Percentiles rank a stretch among this genome's conserved stretches.
Conservation (phyloP, 2,888 invertebrate genomes). For the Leptinotarsa tumamoca region DNA sequence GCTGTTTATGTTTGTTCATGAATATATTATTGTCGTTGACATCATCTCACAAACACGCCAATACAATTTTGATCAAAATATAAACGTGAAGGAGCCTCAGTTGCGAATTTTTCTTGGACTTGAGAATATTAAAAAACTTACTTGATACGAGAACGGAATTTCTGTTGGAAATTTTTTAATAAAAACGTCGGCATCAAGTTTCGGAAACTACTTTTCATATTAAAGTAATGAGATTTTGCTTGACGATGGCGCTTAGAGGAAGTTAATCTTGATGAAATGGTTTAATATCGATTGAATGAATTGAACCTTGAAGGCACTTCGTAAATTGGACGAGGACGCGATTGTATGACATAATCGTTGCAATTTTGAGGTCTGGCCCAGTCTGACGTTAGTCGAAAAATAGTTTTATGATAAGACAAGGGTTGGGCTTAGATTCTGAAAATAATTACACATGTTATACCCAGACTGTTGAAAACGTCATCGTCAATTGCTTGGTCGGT, state of each 20-base stretch:
- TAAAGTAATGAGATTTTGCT: background rate
- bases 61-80: no score
- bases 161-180: no score
- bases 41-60: background rate
- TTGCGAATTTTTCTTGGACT: background rate
- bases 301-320: conserved; percentile 16
- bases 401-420: background rate
- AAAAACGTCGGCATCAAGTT: no score
- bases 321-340: conserved; percentile 14
- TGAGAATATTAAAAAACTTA: background rate
- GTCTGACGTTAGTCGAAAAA: background rate
- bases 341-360: conserved; percentile 13
- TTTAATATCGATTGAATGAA: conserved; percentile 7
- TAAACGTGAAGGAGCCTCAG: background rate
- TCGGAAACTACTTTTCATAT: no score
- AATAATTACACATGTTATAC: no score
- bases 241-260: background rate
- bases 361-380: conserved; percentile 1
- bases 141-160: no score
- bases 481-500: no score
- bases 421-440: background rate
- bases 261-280: background rate
- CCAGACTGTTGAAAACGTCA: no score
- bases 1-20: no score
- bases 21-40: background rate